A percentile compares a stretch with the other conserved stretches of the same genome.
Conservation (phyloP, 2,797 vertebrate genomes). For the Melanotaenia boesemani region DNA sequence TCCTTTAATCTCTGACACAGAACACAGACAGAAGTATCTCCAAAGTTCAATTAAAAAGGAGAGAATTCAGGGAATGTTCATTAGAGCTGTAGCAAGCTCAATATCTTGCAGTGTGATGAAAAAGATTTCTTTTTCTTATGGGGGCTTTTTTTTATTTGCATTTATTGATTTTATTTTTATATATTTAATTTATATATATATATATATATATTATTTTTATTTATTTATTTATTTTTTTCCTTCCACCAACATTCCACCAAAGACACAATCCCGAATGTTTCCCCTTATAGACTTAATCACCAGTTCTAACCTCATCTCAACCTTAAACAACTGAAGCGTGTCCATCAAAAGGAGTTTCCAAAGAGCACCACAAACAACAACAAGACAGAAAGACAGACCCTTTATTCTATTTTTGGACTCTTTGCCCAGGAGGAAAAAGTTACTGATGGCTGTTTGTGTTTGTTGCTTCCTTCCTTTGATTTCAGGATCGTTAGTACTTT, state of each 20-base stretch:
- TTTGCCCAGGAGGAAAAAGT: slow-evolving; percentile 30
- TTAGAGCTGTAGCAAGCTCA: slow-evolving; percentile 24
- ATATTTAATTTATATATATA: too few species aligned
- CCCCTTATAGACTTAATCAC: slow-evolving; percentile 62
- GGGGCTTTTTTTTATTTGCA: too few species aligned
- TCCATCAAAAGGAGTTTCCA: slow-evolving; percentile 34
- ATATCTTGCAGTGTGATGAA: slow-evolving; percentile 7
- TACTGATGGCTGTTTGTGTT: slow-evolving; percentile 43
- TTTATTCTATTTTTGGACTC: slow-evolving; percentile 41
- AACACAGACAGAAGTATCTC: slow-evolving; percentile 1
- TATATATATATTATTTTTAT: too few species aligned
- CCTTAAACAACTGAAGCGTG: slow-evolving; percentile 36
- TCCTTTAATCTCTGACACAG: slow-evolving; percentile 21
- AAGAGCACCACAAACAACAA: slow-evolving; percentile 17
- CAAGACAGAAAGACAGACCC: slow-evolving; percentile 24
- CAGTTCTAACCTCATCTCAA: slow-evolving; percentile 17
- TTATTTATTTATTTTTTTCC: neutral
- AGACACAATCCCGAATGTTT: slow-evolving; percentile 14
- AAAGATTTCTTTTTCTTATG: neutral
- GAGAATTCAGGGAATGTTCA: slow-evolving; percentile 8
- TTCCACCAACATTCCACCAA: slow-evolving; percentile 6
- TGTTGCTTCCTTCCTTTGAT: slow-evolving; percentile 57
- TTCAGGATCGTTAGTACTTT: slow-evolving; percentile 57
- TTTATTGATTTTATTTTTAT: too few species aligned
- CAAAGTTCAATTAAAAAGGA: slow-evolving; percentile 14